Base-by-base conservation (phyloP, 2,888 invertebrate genomes). In the Coenonympha glycerion region DNA sequence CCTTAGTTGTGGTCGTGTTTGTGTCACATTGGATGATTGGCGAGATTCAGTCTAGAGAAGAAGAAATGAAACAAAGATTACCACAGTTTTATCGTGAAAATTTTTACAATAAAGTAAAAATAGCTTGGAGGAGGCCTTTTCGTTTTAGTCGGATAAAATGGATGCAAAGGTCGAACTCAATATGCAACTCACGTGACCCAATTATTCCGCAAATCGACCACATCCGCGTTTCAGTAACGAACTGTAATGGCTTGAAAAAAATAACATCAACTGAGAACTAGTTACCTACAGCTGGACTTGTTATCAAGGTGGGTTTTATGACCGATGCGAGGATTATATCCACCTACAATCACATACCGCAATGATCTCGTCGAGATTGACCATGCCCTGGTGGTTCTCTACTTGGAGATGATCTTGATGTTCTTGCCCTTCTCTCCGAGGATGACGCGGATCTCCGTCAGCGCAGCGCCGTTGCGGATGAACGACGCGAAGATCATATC, bases 401-500 rank as follows among this genome's bases (percentile, higher is more conserved):
- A 99, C 87, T 99, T 99, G 53, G 99, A 95, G 69, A 99, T 97
- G 68, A 99, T 94, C 82, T 95, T 91, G 62, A 99, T 99, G 69
- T 95, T 91, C 79, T 93, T 95, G 30, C 98, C 98, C 73, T 93
- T 91, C 36, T 93, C 93, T 13, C 95, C 97, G 47, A 98, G 89
- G 63, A 97, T 92, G 46, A 85, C 79, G 53, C 97, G 91, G 68
- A 99, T 97, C 76, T 96, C 95, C n/a, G 90, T 79, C 5, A 99
- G 89, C n/a, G 97, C 97, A 0, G 90, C 91, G 2, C 94, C 97
- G 79, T 95, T 93, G 62, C 99, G 91, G 73, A 99, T 98, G 86
- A 99, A 99, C 0, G 98, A 98, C 0, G 98, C 98, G 80, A 99
- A 99, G 51, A 99, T 91, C 92, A 99, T 98, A 73, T 99, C 97